Conservation (phyloP, 2,113 vertebrate genomes). For the Morone chrysops region DNA sequence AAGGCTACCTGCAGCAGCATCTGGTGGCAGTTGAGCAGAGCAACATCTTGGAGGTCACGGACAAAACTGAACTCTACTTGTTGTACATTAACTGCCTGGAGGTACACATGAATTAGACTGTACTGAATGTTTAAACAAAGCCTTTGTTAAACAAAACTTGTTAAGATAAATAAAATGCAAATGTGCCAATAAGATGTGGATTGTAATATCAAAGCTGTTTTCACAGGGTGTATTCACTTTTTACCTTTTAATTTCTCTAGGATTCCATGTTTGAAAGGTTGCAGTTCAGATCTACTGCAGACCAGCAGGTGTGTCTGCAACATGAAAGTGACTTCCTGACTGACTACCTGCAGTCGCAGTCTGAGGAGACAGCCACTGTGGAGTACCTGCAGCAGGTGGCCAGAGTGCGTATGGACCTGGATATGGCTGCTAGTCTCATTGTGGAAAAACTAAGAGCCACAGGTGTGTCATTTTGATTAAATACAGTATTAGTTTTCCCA, state of each 20-base stretch:
- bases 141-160: background rate
- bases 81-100: conserved; percentile 94
- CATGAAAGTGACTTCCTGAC: conserved; percentile 58
- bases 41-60: conserved; percentile 80
- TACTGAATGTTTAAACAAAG: background rate
- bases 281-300: conserved; percentile 70
- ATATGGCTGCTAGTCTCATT: conserved; percentile 84
- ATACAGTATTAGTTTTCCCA: background rate
- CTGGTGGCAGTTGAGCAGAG: conserved; percentile 85
- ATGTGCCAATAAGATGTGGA: background rate
- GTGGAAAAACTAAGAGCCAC: conserved; percentile 36
- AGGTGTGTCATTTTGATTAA: conserved; percentile 48
- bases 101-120: conserved; percentile 74
- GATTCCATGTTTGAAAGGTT: conserved; percentile 91
- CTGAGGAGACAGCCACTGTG: conserved; percentile 70
- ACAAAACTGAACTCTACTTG: conserved; percentile 90
- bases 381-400: conserved; percentile 89
- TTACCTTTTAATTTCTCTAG: conserved; percentile 71
- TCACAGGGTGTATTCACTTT: background rate
- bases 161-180: background rate
- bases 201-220: background rate
- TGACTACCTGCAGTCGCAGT: conserved; percentile 71
- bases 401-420: conserved; percentile 87
- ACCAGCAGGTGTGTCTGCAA: conserved; percentile 46
- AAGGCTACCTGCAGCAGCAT: conserved; percentile 87